Percentiles rank a stretch among this genome's conserved stretches.
phyloP scores from a whole-genome alignment of 2,797 vertebrate species.

The Pitangus sulphuratus region DNA sequence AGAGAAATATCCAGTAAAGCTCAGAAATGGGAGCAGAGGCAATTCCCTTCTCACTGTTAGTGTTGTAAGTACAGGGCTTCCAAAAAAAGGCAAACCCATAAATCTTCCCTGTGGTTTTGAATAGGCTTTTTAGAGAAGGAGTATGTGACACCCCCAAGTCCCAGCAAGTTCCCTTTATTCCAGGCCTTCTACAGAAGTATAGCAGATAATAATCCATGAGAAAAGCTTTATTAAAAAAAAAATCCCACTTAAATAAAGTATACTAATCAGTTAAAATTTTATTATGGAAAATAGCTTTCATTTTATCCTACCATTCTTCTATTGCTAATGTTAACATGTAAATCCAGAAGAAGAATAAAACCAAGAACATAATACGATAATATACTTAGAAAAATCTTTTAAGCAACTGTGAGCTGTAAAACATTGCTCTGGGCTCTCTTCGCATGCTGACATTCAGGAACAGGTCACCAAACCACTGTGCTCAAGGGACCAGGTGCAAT shows the following conservation, averaged over 20 bases:
- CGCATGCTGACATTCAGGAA: neutral
- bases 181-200: neutral
- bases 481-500: neutral
- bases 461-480: neutral
- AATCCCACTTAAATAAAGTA: neutral
- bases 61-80: neutral
- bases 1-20: neutral
- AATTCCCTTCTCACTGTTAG: neutral
- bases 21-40: neutral
- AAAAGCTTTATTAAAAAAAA: neutral
- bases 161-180: neutral
- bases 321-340: neutral
- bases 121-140: neutral
- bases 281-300: neutral
- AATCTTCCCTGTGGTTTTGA: neutral
- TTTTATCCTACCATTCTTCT: neutral
- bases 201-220: neutral
- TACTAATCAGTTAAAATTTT: neutral
- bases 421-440: neutral
- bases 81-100: neutral
- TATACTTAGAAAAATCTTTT: conserved; percentile 3
- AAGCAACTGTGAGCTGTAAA: neutral
- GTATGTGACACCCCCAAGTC: rapidly evolving
- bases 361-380: neutral
- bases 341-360: conserved; percentile 2